Evolutionary conservation across 1,140 invertebrate genomes (phyloP), one percentile per base, ranked within the genome.

Genomic region (Drosophila fuyamai): DNA sequence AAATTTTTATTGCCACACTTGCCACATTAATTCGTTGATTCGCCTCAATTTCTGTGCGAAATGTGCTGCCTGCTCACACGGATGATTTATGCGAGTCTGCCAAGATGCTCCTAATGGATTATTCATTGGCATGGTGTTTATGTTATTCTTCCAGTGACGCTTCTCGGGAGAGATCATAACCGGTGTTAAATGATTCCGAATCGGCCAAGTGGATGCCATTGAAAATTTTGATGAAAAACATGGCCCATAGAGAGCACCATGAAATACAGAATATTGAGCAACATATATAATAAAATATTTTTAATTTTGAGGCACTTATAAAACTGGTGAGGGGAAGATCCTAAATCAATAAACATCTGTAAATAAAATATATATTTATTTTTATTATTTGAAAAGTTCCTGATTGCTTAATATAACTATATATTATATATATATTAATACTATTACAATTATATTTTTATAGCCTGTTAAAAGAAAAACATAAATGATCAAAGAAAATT

Each of bases 1-100:
- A 50, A 72, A 65, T 68, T 72, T 86, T 86, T 88, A 82, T 86
- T 86, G 83, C 83, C 70, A 74, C 70, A 74, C 72, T 75, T 70
- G 67, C 67, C 63, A 71, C 68, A 71, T 71, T 71, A 71, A 71
- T 71, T 71, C 67, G 67, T 71, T 71, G 67, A 70, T 71, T 70
- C 65, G 65, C 67, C 67, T 70, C 50, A 56, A 70, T 70, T 70
- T 70, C 40, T 40, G 67, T 29, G 32, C 50, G 16, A 71, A 71
- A 71, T 71, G 67, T 71, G 63, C 40, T 47, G n/a, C n/a, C 63
- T 53, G 35, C 63, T 71, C 51, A 71, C 46, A 27, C 65, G 43
- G 23, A 71, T 71, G 68, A 58, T 71, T 71, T 71, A 71, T 71
- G 51, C 35, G 67, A 70, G 63, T 71, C 50, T 57, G 65, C 65